Evolutionary conservation across 1,140 invertebrate genomes (phyloP).

Genomic region (Drosophila tsacasi): DNA sequence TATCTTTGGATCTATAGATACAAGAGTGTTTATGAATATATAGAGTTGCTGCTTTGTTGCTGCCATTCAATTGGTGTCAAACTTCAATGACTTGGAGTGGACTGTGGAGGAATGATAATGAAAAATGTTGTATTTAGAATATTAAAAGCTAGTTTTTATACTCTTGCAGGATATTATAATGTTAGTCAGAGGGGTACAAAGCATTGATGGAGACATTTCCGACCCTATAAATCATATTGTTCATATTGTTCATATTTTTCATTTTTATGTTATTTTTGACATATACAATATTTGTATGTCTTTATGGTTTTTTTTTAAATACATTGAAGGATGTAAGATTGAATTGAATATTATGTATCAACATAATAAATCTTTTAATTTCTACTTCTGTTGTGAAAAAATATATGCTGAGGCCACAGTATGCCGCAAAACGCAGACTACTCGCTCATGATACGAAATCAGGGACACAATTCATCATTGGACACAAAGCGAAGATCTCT

Average conservation of each 20-base stretch:
- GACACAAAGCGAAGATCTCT: slow-evolving; percentile 30
- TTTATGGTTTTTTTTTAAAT: not conserved
- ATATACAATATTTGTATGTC: too few species aligned
- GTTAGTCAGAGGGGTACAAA: too few species aligned
- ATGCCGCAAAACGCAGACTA: slow-evolving; percentile 5
- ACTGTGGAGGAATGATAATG: slow-evolving; percentile 6
- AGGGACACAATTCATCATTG: slow-evolving; percentile 74
- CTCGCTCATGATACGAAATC: slow-evolving; percentile 34
- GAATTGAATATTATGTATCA: not conserved
- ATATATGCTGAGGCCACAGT: slow-evolving; percentile 24
- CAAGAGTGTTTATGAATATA: slow-evolving; percentile 38
- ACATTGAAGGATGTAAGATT: not conserved
- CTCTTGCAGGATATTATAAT: too few species aligned
- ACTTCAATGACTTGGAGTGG: slow-evolving; percentile 22
- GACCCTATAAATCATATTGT: too few species aligned
- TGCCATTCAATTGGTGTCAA: slow-evolving; percentile 72
- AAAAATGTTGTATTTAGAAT: not conserved
- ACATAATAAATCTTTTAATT: not conserved
- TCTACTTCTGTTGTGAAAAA: not conserved
- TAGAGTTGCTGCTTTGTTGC: slow-evolving; percentile 24
- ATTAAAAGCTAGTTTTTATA: not conserved
- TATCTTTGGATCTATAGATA: slow-evolving; percentile 33
- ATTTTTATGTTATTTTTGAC: too few species aligned
- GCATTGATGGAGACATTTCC: too few species aligned
- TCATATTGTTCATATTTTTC: too few species aligned